Evolutionary conservation across 2,797 vertebrate species (phyloP).

Genomic region (Sebastes miniatus): DNA sequence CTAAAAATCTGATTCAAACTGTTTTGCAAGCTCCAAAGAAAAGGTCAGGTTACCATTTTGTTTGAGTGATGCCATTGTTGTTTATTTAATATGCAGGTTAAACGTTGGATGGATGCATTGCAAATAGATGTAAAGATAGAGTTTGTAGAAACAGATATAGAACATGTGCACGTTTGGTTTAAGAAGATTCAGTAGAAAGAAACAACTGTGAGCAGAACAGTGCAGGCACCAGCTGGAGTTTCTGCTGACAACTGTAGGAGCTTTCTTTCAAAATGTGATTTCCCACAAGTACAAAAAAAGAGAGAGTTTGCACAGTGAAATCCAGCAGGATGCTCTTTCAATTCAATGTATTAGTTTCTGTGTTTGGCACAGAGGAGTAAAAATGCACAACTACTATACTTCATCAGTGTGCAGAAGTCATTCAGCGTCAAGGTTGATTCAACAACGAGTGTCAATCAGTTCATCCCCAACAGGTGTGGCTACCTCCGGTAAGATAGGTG

Average conservation of each 20-base stretch:
- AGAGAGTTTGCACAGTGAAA: neutral
- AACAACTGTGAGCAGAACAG: neutral
- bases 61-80: neutral
- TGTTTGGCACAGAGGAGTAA: neutral
- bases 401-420: neutral
- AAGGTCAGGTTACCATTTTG: slow-evolving; percentile 16
- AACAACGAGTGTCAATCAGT: neutral
- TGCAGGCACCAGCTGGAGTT: neutral
- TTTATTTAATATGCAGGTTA: neutral
- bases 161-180: neutral
- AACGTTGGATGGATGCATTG: neutral
- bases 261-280: neutral
- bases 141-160: neutral
- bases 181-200: neutral
- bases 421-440: neutral
- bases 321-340: neutral
- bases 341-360: neutral
- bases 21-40: neutral
- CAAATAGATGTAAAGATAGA: neutral
- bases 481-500: neutral
- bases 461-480: neutral
- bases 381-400: neutral
- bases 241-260: neutral
- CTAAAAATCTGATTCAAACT: neutral
- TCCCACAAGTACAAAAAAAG: neutral